phyloP scores from a whole-genome alignment of 2,113 vertebrate genomes.

The Numenius arquata region DNA sequence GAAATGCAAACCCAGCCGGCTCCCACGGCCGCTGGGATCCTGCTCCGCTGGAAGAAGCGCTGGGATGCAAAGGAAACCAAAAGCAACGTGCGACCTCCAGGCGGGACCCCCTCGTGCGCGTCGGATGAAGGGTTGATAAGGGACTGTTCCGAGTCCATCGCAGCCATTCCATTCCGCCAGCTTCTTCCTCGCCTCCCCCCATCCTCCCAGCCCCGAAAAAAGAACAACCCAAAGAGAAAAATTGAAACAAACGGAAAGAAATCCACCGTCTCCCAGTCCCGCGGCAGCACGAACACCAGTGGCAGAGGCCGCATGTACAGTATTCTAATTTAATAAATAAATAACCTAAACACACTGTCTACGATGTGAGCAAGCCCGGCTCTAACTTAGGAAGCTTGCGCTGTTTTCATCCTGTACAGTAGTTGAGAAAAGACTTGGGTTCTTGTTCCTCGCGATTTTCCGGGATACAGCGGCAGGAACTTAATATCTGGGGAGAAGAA shows the following conservation, averaged over 20 bases:
- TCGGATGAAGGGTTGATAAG: not conserved
- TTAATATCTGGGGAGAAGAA: conserved; percentile 82
- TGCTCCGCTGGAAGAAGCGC: not conserved
- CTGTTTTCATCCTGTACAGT: conserved; percentile 71
- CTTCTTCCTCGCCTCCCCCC: not conserved
- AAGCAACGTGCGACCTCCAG: not conserved
- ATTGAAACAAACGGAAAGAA: not conserved
- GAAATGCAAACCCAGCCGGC: not conserved
- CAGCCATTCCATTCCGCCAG: conserved; percentile 10
- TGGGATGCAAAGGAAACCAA: not conserved
- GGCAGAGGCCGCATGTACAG: conserved; percentile 74
- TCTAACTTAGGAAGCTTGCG: conserved; percentile 72
- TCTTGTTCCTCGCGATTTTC: conserved; percentile 42
- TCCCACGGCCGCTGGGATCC: not conserved
- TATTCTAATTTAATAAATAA: conserved; percentile 91
- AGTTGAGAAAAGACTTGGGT: conserved; percentile 72
- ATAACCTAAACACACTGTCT: conserved; percentile 79
- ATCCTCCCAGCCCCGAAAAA: not conserved
- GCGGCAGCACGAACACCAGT: conserved; percentile 68
- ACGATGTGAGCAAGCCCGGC: conserved; percentile 71
- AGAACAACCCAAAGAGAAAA: not conserved
- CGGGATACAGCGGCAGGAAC: conserved; percentile 53
- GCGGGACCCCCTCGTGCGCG: fast-evolving
- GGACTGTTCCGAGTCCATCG: conserved; percentile 2
- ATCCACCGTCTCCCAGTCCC: conserved; percentile 28